A percentile compares a stretch with the other conserved stretches of the same genome.
phyloP scores from a whole-genome alignment of 2,797 vertebrate species.

The Synaphobranchus kaupii region DNA sequence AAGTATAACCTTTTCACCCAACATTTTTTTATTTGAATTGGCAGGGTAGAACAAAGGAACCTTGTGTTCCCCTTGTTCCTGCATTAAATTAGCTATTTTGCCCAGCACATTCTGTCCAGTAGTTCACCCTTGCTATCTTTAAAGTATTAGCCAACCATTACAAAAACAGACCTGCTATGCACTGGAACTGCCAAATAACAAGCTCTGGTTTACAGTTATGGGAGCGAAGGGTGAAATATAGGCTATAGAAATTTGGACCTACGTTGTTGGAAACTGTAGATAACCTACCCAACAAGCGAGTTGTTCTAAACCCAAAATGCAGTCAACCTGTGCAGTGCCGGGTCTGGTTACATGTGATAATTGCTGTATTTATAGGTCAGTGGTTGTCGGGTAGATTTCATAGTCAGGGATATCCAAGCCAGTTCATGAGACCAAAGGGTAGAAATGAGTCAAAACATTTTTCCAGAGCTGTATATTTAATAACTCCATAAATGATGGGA shows the following conservation, averaged over 20 bases:
- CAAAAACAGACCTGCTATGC: conserved; percentile 29
- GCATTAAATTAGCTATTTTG: conserved; percentile 22
- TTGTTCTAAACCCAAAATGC: neutral
- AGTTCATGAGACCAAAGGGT: neutral
- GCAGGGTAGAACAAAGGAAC: conserved; percentile 16
- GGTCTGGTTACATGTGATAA: neutral
- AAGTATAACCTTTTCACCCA: conserved; percentile 33
- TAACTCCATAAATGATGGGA: no score
- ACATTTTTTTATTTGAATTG: conserved; percentile 19
- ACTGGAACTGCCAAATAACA: conserved; percentile 16
- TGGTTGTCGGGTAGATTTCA: neutral
- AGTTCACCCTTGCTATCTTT: conserved; percentile 21
- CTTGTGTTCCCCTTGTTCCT: conserved; percentile 19
- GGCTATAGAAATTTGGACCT: neutral
- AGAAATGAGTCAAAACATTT: neutral
- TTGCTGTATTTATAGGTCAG: neutral
- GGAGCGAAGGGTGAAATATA: conserved; percentile 7
- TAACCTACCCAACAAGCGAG: neutral
- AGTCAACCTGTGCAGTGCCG: neutral
- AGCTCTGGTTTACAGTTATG: neutral
- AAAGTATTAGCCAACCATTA: conserved; percentile 22
- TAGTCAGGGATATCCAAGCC: neutral
- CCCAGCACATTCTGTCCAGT: conserved; percentile 15
- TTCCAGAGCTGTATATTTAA: no score
- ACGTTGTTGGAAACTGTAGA: neutral